phyloP scores from a whole-genome alignment of 2,113 vertebrate genomes.

The Poeciliopsis retropinna region DNA sequence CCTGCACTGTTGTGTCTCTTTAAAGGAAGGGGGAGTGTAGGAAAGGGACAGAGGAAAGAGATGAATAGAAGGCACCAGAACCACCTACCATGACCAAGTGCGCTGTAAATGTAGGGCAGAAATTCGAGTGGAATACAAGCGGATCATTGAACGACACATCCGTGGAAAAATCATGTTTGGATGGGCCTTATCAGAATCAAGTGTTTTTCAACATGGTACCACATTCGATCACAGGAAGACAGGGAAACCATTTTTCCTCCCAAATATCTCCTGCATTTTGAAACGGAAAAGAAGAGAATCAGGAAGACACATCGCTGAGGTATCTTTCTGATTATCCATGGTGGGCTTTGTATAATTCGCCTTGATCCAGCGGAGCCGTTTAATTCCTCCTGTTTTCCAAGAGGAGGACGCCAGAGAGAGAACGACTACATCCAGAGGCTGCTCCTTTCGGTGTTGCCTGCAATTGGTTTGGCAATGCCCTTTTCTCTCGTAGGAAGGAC shows the following conservation, averaged over 20 bases:
- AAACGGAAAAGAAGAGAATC: conserved; percentile 69
- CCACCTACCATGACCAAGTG: conserved; percentile 77
- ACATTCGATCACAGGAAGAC: conserved; percentile 60
- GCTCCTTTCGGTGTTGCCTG: conserved; percentile 62
- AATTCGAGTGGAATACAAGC: conserved; percentile 69
- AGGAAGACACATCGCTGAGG: conserved; percentile 46
- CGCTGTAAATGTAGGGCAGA: conserved; percentile 76
- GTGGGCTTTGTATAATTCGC: conserved; percentile 79
- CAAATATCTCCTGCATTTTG: conserved; percentile 63
- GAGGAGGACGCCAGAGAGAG: conserved; percentile 60
- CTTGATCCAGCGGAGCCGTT: conserved; percentile 68
- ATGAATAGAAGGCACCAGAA: conserved; percentile 81
- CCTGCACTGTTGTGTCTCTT: conserved; percentile 74
- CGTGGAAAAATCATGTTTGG: conserved; percentile 70
- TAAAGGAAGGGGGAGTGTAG: conserved; percentile 80
- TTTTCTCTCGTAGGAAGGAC: conserved; percentile 71
- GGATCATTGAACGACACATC: conserved; percentile 53
- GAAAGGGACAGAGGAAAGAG: conserved; percentile 70
- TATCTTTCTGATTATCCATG: conserved; percentile 64
- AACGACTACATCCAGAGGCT: conserved; percentile 61
- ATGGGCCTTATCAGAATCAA: conserved; percentile 63
- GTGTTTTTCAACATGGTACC: conserved; percentile 45
- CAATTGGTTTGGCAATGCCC: conserved; percentile 74
- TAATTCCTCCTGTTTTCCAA: conserved; percentile 69
- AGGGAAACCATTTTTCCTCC: conserved; percentile 63